Percentiles rank a stretch among this genome's conserved stretches.
phyloP scores from a whole-genome alignment of 1,140 invertebrate genomes.

The Amyelois transitella region DNA sequence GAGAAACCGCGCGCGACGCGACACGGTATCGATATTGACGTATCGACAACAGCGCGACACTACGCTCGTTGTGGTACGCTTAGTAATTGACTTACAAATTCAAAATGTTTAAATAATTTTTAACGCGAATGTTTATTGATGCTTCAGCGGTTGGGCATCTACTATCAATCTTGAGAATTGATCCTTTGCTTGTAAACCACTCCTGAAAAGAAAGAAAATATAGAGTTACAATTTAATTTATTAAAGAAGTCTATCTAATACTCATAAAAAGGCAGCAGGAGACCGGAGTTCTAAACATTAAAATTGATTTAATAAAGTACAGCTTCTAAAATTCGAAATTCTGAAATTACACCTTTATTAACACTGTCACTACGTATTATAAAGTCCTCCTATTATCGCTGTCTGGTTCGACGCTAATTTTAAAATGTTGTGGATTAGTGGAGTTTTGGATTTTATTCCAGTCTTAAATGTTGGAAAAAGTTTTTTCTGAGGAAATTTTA shows the following conservation, averaged over 20 bases:
- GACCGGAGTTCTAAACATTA: constrained; percentile 5
- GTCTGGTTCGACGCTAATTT: too few species aligned
- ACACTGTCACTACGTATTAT: too few species aligned
- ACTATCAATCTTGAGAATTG: constrained; percentile 45
- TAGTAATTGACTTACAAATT: constrained; percentile 33
- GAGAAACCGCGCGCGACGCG: constrained; percentile 40
- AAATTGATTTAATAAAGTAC: too few species aligned
- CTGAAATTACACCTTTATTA: too few species aligned
- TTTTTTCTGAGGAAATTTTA: too few species aligned
- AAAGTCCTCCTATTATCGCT: too few species aligned
- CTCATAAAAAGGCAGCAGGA: constrained; percentile 27
- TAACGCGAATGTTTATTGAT: constrained; percentile 36
- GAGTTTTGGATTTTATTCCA: too few species aligned
- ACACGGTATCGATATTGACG: constrained; percentile 32
- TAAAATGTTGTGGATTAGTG: too few species aligned
- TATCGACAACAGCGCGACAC: constrained; percentile 43
- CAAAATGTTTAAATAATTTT: constrained; percentile 23
- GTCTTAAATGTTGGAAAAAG: too few species aligned
- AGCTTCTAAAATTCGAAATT: too few species aligned
- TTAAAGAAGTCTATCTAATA: too few species aligned
- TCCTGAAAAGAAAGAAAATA: constrained; percentile 54
- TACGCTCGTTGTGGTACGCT: constrained; percentile 35
- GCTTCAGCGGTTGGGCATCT: constrained; percentile 42
- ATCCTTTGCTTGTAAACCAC: constrained; percentile 50
- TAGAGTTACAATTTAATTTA: constrained; percentile 4